Evolutionary conservation across 37 sponge, comb jelly and placozoan species (phyloP), one percentile per base, ranked within the genome.

Genomic region (Spongia lamella): DNA sequence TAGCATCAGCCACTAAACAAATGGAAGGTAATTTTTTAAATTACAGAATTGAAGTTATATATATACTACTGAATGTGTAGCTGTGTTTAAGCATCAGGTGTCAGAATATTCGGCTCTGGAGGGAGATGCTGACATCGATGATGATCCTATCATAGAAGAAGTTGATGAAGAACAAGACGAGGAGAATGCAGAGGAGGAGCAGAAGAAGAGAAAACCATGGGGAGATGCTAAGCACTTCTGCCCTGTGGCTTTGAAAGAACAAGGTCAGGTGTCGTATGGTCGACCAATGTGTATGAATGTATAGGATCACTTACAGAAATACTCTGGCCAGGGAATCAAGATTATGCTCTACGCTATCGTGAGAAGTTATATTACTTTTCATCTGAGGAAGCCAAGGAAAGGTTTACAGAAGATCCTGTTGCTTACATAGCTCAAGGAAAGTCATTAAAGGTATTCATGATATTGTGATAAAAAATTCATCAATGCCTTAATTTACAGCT

Each of bases 171-270:
- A 84, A 16, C 73, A 73, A 35, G 83, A 80, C 22, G 90, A 79
- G 51, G 83, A 83, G 33, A 74, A 68, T 22, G 61, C 51, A 60
- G 86, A 85, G 71, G 56, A 63, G 36, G 39, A 33, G 1, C 17
- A 32, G 34, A 33, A 51, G 62, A 57, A 79, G 52, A 58, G 68
- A 19, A 90, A 90, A 55, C 91, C 92, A 1, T 94, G 95, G 90
- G 98, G 98, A 35, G 92, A 88, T 62, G 77, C 90, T 34, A 25
- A 38, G 7, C 90, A 87, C 64, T 97, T 68, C 89, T 97, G 98
- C 61, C 98, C 98, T 24, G 95, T 97, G 13, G 88, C 90, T 20
- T 84, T 97, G 38, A 56, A 40, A 17, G 93, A 97, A 47, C 57
- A 59, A n/a, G 73, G 70, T 15, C 84, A 92, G 15, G 76, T 94